Evolutionary conservation across 1,140 invertebrate genomes (phyloP).

Genomic region (Oscheius sp.): DNA sequence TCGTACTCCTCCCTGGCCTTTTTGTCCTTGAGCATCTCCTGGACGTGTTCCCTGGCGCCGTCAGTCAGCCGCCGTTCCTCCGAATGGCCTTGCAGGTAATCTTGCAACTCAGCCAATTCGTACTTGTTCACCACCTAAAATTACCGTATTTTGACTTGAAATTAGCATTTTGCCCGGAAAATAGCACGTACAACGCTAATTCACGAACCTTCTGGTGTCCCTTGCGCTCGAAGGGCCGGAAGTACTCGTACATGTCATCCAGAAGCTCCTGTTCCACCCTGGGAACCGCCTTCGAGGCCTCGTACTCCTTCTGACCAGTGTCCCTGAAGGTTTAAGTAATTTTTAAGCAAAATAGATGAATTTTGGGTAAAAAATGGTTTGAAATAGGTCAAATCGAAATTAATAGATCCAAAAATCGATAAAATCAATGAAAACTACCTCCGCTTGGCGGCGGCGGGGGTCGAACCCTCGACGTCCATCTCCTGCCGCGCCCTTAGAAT

Average conservation of each 20-base stretch:
- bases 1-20: slow-evolving; percentile 14
- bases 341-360: too few species aligned
- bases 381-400: too few species aligned
- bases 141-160: not conserved
- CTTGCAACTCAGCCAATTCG: slow-evolving; percentile 29
- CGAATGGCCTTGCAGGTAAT: slow-evolving; percentile 27
- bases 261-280: slow-evolving; percentile 30
- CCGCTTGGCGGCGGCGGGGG: not conserved
- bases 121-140: slow-evolving; percentile 33
- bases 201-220: slow-evolving; percentile 38
- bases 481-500: slow-evolving; percentile 20
- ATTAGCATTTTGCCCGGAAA: not conserved
- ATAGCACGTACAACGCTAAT: not conserved
- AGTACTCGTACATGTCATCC: slow-evolving; percentile 41
- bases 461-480: not conserved
- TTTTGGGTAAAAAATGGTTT: too few species aligned
- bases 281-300: not conserved
- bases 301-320: not conserved
- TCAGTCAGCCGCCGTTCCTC: slow-evolving; percentile 25
- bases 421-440: too few species aligned
- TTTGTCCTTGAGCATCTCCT: not conserved
- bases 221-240: slow-evolving; percentile 38
- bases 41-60: slow-evolving; percentile 17
- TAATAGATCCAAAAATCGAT: too few species aligned
- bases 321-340: too few species aligned